Evolutionary conservation across 2,888 invertebrate genomes (phyloP).

Genomic region (Parnassius glacialis): DNA sequence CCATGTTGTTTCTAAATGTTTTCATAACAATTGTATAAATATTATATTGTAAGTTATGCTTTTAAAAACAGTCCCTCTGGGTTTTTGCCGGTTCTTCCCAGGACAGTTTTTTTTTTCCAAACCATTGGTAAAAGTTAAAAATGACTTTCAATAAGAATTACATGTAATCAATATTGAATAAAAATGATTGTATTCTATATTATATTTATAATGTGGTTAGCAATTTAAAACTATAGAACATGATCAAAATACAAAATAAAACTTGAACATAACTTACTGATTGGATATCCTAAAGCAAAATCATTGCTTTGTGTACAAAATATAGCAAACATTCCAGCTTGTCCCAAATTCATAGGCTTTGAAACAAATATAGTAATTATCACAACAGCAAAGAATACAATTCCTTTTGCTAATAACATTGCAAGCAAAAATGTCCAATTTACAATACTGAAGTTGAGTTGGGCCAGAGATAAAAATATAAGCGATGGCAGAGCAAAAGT

Average conservation of each 20-base stretch:
- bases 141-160: no score
- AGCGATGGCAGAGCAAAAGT: conserved; percentile 95
- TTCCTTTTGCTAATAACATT: conserved; percentile 91
- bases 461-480: conserved; percentile 94
- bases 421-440: conserved; percentile 96
- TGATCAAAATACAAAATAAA: background rate
- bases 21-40: no score
- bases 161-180: no score
- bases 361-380: conserved; percentile 88
- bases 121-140: no score
- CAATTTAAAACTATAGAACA: background rate
- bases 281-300: conserved; percentile 97
- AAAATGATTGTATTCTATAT: no score
- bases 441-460: conserved; percentile 89
- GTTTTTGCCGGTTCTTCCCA: no score
- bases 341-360: conserved; percentile 90
- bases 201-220: background rate
- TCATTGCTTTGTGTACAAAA: conserved; percentile 99
- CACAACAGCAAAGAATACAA: conserved; percentile 91
- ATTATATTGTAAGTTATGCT: no score
- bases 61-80: no score
- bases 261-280: conserved; percentile 82
- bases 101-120: no score
- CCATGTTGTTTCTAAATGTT: no score
- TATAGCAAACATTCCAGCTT: conserved; percentile 95